phyloP scores from a whole-genome alignment of 2,113 vertebrate species.

The Atractosteus spatula region DNA sequence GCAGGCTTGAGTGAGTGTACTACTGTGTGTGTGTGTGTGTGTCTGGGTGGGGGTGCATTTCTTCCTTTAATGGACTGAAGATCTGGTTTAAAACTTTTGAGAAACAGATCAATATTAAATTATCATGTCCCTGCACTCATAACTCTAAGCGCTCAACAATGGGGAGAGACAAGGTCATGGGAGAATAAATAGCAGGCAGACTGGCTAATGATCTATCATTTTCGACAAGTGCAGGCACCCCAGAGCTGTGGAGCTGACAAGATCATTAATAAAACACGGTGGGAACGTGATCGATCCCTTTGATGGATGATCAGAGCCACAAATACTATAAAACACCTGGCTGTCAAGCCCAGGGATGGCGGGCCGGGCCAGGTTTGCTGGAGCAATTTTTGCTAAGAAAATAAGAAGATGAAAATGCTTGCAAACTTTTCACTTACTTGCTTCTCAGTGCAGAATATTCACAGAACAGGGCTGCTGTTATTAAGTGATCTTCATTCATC shows the following conservation, averaged over 20 bases:
- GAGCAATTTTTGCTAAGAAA: background rate
- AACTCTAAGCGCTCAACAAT: slow-evolving; percentile 81
- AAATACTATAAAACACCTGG: slow-evolving; percentile 89
- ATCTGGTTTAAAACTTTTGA: slow-evolving; percentile 43
- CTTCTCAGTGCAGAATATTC: too few relatives aligned
- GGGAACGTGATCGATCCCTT: slow-evolving; percentile 78
- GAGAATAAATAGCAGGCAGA: slow-evolving; percentile 87
- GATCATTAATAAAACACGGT: slow-evolving; percentile 87
- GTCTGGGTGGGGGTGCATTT: slow-evolving; percentile 20
- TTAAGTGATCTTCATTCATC: too few relatives aligned
- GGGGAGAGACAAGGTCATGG: slow-evolving; percentile 87
- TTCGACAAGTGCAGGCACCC: slow-evolving; percentile 78
- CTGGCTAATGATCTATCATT: slow-evolving; percentile 86
- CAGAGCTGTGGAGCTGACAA: slow-evolving; percentile 75
- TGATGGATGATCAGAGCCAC: slow-evolving; percentile 88
- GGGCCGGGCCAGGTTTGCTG: background rate
- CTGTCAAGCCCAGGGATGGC: slow-evolving; percentile 54
- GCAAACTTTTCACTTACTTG: too few relatives aligned
- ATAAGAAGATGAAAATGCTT: too few relatives aligned
- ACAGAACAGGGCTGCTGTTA: too few relatives aligned
- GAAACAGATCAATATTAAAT: slow-evolving; percentile 81
- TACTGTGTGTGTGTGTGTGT: background rate
- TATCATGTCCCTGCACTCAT: slow-evolving; percentile 83
- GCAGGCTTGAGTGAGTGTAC: slow-evolving; percentile 8
- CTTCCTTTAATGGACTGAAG: slow-evolving; percentile 35